A percentile compares a stretch with the other conserved stretches of the same genome.
Evolutionary conservation across 1,140 invertebrate genomes (phyloP).

Genomic region (Scaptomyza montana): DNA sequence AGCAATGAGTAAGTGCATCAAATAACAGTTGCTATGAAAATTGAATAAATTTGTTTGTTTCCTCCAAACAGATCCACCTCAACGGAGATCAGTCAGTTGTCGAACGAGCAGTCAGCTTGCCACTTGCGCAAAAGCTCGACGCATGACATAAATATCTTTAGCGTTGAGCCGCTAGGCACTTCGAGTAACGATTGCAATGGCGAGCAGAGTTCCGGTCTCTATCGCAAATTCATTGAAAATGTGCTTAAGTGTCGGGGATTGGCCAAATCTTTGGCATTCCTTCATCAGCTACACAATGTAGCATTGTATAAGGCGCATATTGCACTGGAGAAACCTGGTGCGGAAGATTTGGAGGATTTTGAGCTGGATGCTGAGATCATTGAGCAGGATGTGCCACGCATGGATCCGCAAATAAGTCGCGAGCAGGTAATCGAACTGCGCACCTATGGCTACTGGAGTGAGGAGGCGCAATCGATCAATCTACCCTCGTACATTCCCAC

Average conservation of each 20-base stretch:
- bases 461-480: slow-evolving; percentile 89
- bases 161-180: slow-evolving; percentile 71
- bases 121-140: slow-evolving; percentile 70
- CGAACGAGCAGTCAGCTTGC: slow-evolving; percentile 51
- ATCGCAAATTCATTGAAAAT: slow-evolving; percentile 92
- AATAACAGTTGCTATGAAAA: background rate
- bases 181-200: slow-evolving; percentile 66
- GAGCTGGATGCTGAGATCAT: slow-evolving; percentile 68
- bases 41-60: background rate
- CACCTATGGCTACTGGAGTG: slow-evolving; percentile 90
- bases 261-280: slow-evolving; percentile 90
- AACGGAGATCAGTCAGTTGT: slow-evolving; percentile 76
- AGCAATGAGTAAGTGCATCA: slow-evolving; percentile 71
- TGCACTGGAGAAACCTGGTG: slow-evolving; percentile 86
- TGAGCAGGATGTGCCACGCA: slow-evolving; percentile 84
- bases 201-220: slow-evolving; percentile 69
- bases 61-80: slow-evolving; percentile 64
- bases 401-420: slow-evolving; percentile 78
- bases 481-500: slow-evolving; percentile 92
- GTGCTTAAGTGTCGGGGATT: slow-evolving; percentile 93
- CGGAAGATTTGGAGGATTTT: slow-evolving; percentile 68
- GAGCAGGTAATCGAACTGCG: slow-evolving; percentile 78
- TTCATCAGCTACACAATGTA: slow-evolving; percentile 88
- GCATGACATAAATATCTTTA: slow-evolving; percentile 81
- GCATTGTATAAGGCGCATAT: slow-evolving; percentile 88